Evolutionary conservation across 2,113 vertebrate species (phyloP).

Genomic region (Okapia johnstoni): DNA sequence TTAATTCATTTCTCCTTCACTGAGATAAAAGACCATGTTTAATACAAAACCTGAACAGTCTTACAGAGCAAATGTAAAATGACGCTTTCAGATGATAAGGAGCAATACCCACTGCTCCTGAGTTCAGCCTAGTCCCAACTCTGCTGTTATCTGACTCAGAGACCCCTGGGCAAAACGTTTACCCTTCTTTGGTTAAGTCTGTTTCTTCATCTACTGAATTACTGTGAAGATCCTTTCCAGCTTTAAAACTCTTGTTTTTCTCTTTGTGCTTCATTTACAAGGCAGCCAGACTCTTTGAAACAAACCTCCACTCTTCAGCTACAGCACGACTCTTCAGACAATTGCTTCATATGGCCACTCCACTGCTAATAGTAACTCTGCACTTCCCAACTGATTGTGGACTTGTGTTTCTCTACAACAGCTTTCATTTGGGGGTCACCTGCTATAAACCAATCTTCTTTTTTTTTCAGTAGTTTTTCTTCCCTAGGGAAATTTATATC

Average conservation of each 20-base stretch:
- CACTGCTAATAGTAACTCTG: neutral
- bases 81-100: neutral
- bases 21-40: neutral
- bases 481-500: constrained; percentile 64
- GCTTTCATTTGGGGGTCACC: constrained; percentile 7
- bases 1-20: constrained; percentile 13
- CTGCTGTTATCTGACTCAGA: neutral
- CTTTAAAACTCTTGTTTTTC: constrained; percentile 4
- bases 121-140: neutral
- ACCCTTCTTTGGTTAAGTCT: neutral
- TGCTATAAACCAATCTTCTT: constrained; percentile 30
- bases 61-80: neutral
- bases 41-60: neutral
- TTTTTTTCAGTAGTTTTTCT: constrained; percentile 17
- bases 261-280: constrained; percentile 15
- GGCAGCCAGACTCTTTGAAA: neutral
- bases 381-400: neutral
- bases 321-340: neutral
- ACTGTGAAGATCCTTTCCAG: neutral
- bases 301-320: neutral
- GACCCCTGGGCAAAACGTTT: neutral
- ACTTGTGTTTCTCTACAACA: neutral
- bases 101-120: accelerated
- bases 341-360: neutral
- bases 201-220: neutral